Evolutionary conservation across 2,888 invertebrate species (phyloP).

Genomic region (Oligia fasciuncula): DNA sequence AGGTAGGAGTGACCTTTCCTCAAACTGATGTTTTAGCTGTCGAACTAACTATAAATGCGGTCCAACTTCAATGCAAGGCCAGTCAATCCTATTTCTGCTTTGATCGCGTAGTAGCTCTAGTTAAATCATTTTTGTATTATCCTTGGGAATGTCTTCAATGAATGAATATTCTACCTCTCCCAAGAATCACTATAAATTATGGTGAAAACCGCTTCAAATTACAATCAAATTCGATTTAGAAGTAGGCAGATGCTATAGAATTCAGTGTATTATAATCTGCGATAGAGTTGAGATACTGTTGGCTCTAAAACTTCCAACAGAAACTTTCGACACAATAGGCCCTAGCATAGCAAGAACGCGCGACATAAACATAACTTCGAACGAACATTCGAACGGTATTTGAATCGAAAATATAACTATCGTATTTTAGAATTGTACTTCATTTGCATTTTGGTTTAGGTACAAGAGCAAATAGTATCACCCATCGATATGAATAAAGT

Average conservation of each 20-base stretch:
- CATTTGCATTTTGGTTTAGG: neutral
- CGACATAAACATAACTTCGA: no score
- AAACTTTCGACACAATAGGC: neutral
- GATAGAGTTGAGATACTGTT: neutral
- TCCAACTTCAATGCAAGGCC: neutral
- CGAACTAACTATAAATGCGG: neutral
- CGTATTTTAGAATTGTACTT: no score
- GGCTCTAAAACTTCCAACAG: neutral
- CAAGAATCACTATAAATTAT: neutral
- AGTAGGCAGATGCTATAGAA: neutral
- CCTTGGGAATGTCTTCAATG: neutral
- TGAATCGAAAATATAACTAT: neutral
- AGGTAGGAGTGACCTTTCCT: neutral
- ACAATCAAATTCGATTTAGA: neutral
- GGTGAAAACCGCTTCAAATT: neutral
- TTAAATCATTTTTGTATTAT: neutral
- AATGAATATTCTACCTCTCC: neutral
- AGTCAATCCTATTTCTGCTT: neutral
- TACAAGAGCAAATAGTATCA: neutral
- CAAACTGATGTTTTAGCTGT: neutral
- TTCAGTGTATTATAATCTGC: neutral
- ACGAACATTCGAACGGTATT: neutral
- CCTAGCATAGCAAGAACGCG: neutral
- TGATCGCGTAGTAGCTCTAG: neutral
- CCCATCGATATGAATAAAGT: neutral